These are phyloP conservation scores for Triops cancriformis DNA, from an alignment of 1,140 invertebrate species.

Conservation along the genomic window DNA sequence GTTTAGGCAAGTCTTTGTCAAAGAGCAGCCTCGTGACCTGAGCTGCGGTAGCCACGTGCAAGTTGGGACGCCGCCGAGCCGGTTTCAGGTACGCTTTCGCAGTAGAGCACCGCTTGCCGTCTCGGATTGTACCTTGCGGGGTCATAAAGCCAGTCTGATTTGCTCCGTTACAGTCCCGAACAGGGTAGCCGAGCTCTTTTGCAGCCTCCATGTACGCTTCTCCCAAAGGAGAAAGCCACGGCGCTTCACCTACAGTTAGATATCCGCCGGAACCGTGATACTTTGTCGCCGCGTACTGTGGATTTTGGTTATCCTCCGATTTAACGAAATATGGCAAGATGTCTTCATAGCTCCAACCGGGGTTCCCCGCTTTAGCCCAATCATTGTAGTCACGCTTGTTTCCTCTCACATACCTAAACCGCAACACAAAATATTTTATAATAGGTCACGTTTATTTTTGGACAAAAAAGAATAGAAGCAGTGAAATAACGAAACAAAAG, in stretches of 20 bases:
- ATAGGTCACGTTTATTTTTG: too few relatives aligned
- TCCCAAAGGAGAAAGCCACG: conserved; percentile 53
- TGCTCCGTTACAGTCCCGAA: conserved; percentile 63
- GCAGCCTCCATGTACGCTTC: conserved; percentile 70
- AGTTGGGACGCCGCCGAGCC: conserved; percentile 60
- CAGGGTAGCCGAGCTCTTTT: conserved; percentile 71
- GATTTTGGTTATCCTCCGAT: conserved; percentile 73
- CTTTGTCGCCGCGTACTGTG: conserved; percentile 57
- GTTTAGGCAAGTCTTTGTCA: conserved; percentile 54
- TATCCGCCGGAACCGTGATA: conserved; percentile 68
- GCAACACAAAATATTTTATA: too few relatives aligned
- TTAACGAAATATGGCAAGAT: conserved; percentile 75
- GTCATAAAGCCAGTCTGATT: conserved; percentile 57
- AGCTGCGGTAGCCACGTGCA: conserved; percentile 66
- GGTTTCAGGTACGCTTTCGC: conserved; percentile 73
- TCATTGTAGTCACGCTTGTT: conserved; percentile 81
- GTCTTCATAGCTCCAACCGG: conserved; percentile 81
- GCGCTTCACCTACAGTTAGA: conserved; percentile 71
- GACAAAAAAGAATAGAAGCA: too few relatives aligned
- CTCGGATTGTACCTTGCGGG: conserved; percentile 64
- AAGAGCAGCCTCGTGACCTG: conserved; percentile 60
- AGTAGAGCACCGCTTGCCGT: conserved; percentile 72
- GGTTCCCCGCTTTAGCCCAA: conserved; percentile 79
- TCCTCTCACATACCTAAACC: conserved; percentile 64
- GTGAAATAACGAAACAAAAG: too few relatives aligned